Conservation (phyloP, 2,888 invertebrate species). For the Urechis unicinctus region DNA sequence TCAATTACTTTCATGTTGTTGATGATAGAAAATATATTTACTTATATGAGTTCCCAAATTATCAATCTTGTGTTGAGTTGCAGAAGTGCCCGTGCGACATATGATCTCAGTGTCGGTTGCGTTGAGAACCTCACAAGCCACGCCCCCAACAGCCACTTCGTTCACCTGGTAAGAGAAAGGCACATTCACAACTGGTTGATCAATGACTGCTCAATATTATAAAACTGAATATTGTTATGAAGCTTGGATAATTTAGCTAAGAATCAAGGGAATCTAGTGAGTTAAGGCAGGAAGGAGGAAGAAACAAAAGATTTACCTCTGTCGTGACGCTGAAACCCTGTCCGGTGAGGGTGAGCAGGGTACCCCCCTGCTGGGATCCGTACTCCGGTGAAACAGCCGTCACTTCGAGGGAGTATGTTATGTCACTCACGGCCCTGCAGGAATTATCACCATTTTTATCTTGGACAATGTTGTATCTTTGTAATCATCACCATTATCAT, state of each 20-base stretch:
- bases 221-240: too few species aligned
- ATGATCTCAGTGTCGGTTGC: not conserved
- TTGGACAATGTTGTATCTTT: too few species aligned
- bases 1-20: too few species aligned
- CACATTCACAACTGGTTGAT: too few species aligned
- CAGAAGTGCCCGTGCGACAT: not conserved
- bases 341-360: slow-evolving; percentile 35
- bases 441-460: too few species aligned
- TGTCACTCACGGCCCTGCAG: not conserved
- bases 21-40: not conserved
- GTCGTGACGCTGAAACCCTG: slow-evolving; percentile 29
- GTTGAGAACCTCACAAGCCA: not conserved
- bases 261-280: too few species aligned
- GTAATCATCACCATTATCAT: too few species aligned
- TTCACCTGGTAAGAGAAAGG: not conserved
- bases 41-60: not conserved
- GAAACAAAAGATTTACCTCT: too few species aligned
- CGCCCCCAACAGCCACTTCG: slow-evolving; percentile 3
- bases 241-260: too few species aligned
- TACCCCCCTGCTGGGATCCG: slow-evolving; percentile 20
- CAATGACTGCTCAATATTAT: too few species aligned
- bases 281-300: too few species aligned
- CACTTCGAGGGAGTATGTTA: not conserved
- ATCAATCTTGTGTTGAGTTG: slow-evolving; percentile 1
- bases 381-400: not conserved